A percentile compares a stretch with the other conserved stretches of the same genome.
Conservation (phyloP, 2,113 vertebrate genomes). For the Daubentonia madagascariensis region DNA sequence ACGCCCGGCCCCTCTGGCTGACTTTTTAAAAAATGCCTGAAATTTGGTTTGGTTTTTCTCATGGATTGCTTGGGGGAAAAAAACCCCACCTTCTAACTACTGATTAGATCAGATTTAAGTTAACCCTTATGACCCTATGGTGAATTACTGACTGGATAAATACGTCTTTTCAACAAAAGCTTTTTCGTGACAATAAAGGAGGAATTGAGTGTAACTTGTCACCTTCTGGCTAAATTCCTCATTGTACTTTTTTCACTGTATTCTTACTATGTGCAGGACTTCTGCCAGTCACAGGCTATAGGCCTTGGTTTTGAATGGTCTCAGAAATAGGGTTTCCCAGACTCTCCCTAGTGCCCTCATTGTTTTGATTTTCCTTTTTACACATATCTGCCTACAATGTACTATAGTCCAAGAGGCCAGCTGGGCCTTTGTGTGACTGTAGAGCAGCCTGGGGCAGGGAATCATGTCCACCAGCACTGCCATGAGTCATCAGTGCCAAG, state of each 20-base stretch:
- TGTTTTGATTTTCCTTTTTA: background rate
- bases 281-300: background rate
- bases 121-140: background rate
- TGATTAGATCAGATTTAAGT: constrained; percentile 6
- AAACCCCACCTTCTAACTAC: background rate
- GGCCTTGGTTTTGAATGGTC: background rate
- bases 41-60: background rate
- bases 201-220: background rate
- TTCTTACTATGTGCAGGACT: background rate
- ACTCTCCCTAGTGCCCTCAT: background rate
- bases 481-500: background rate
- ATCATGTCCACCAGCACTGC: background rate
- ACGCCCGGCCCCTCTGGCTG: background rate
- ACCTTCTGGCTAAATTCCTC: background rate
- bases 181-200: background rate
- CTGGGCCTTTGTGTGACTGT: background rate
- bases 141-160: background rate
- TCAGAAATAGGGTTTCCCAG: background rate
- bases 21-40: background rate
- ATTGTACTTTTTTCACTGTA: background rate
- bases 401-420: background rate
- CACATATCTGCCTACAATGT: background rate
- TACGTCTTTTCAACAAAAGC: background rate
- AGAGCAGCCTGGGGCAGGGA: background rate
- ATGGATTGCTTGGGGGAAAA: background rate